Evolutionary conservation across 2,113 vertebrate species (phyloP).

Genomic region (Phaethon lepturus): DNA sequence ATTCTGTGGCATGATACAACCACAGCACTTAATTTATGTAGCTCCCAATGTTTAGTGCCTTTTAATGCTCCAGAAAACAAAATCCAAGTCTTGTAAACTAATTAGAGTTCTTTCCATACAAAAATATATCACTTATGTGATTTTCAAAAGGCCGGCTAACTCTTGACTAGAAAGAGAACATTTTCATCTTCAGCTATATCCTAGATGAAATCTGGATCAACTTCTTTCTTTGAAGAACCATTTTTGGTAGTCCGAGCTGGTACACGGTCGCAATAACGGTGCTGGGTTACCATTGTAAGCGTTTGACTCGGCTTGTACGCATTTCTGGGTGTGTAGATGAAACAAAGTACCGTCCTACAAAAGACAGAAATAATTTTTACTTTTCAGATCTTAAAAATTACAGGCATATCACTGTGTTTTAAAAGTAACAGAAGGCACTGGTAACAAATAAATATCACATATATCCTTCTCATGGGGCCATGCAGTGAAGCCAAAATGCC

Average conservation of each 20-base stretch:
- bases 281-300: constrained; percentile 73
- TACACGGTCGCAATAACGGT: constrained; percentile 84
- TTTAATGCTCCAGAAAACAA: constrained; percentile 10
- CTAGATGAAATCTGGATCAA: constrained; percentile 20
- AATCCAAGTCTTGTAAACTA: constrained; percentile 30
- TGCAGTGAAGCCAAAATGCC: neutral
- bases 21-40: neutral
- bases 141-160: constrained; percentile 9
- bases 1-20: neutral
- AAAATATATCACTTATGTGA: constrained; percentile 22
- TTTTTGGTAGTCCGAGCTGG: constrained; percentile 79
- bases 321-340: constrained; percentile 86
- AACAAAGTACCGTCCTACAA: constrained; percentile 87
- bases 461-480: neutral
- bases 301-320: constrained; percentile 81
- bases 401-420: neutral
- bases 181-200: neutral
- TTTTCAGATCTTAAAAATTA: neutral
- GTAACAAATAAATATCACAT: neutral
- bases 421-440: neutral
- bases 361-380: neutral
- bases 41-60: constrained; percentile 36
- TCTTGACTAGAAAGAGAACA: neutral
- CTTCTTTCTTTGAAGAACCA: constrained; percentile 91
- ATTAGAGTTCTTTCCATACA: constrained; percentile 38